phyloP scores from a whole-genome alignment of 2,797 vertebrate genomes.

The Rhadinocentrus ornatus region DNA sequence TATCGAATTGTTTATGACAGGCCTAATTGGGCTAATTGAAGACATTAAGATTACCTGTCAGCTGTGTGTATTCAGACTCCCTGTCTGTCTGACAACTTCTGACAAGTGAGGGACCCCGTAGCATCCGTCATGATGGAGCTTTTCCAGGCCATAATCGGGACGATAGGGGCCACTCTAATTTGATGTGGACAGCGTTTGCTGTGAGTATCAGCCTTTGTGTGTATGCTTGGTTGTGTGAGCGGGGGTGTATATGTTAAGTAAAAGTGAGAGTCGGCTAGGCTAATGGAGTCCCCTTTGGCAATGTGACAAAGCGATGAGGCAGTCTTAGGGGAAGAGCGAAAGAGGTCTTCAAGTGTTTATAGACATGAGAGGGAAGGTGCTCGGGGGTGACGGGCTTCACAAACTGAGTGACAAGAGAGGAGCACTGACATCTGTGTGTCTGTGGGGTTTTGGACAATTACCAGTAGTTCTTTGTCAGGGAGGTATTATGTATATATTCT shows the following conservation, averaged over 20 bases:
- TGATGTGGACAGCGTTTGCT: slow-evolving; percentile 95
- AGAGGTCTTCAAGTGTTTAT: slow-evolving; percentile 92
- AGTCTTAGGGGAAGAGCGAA: slow-evolving; percentile 89
- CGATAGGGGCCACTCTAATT: slow-evolving; percentile 97
- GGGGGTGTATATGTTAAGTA: slow-evolving; percentile 69
- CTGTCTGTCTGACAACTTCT: slow-evolving; percentile 97
- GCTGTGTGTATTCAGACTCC: slow-evolving; percentile 96
- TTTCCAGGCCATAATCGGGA: slow-evolving; percentile 95
- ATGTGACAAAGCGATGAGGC: slow-evolving; percentile 94
- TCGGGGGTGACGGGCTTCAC: slow-evolving; percentile 86
- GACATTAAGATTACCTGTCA: slow-evolving; percentile 99
- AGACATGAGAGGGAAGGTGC: slow-evolving; percentile 88
- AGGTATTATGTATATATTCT: slow-evolving; percentile 16
- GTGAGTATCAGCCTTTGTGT: slow-evolving; percentile 79
- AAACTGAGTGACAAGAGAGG: slow-evolving; percentile 83
- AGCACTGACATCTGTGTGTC: slow-evolving; percentile 64
- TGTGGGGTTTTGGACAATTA: slow-evolving; percentile 57
- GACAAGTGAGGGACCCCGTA: slow-evolving; percentile 98
- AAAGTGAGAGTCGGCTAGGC: slow-evolving; percentile 76
- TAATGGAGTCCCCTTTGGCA: slow-evolving; percentile 95
- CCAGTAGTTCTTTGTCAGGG: slow-evolving; percentile 11
- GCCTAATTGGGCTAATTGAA: slow-evolving; percentile 99
- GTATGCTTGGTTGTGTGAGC: slow-evolving; percentile 30
- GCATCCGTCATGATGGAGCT: slow-evolving; percentile 96
- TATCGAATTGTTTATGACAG: slow-evolving; percentile 99